Conservation (phyloP, 2,113 vertebrate species). For the Coreoperca whiteheadi region DNA sequence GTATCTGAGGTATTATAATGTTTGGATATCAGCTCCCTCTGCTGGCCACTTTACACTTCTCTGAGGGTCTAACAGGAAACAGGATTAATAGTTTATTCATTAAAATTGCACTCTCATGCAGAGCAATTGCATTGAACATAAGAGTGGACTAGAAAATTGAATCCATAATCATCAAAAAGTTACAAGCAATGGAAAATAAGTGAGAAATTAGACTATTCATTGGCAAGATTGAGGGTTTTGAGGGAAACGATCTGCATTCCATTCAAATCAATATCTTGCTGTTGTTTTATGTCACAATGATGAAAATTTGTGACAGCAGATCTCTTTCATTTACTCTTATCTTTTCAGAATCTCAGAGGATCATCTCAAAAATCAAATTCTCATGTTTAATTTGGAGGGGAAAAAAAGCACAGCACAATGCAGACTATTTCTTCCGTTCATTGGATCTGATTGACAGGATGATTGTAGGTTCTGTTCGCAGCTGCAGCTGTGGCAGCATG, state of each 20-base stretch:
- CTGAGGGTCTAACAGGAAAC: not conserved
- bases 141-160: not conserved
- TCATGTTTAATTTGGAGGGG: not conserved
- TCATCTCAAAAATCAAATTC: slow-evolving; percentile 3
- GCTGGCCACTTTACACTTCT: slow-evolving; percentile 48
- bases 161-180: not conserved
- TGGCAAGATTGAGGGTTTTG: not conserved
- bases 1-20: slow-evolving; percentile 35
- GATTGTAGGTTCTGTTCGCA: slow-evolving; percentile 49
- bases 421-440: not conserved
- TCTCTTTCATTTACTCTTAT: not conserved
- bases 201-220: not conserved
- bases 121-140: not conserved
- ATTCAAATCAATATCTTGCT: not conserved
- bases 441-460: slow-evolving; percentile 41
- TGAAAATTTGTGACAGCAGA: not conserved
- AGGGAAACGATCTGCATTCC: not conserved
- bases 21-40: slow-evolving; percentile 76
- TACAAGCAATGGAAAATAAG: not conserved
- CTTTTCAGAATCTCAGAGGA: not conserved
- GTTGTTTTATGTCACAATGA: not conserved
- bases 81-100: not conserved
- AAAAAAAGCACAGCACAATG: not conserved
- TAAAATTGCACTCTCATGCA: not conserved
- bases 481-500: slow-evolving; percentile 58